phyloP scores from a whole-genome alignment of 2,113 vertebrate species.

The Megaleporinus macrocephalus region DNA sequence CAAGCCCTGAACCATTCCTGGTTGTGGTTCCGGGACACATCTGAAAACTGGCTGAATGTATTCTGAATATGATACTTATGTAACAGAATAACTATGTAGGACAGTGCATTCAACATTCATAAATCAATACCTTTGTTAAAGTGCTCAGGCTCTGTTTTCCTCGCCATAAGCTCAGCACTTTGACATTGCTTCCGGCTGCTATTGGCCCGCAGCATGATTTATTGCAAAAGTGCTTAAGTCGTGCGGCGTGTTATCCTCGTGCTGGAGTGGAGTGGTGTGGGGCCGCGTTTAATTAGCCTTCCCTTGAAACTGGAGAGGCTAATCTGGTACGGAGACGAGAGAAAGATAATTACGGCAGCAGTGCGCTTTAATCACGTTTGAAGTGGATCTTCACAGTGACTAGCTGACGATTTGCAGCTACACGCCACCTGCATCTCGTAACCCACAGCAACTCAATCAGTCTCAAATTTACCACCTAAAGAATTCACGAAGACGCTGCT shows the following conservation, averaged over 20 bases:
- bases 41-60: too few species aligned
- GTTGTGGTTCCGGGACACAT: too few species aligned
- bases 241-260: constrained; percentile 25
- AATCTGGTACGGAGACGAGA: constrained; percentile 43
- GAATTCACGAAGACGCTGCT: too few species aligned
- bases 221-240: constrained; percentile 38
- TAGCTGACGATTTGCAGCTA: not conserved
- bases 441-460: not conserved
- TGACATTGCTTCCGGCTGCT: constrained; percentile 7
- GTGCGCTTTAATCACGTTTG: constrained; percentile 43
- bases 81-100: too few species aligned
- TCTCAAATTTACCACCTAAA: not conserved
- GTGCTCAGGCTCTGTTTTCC: not conserved
- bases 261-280: constrained; percentile 27
- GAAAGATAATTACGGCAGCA: constrained; percentile 37
- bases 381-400: constrained; percentile 13
- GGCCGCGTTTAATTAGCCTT: constrained; percentile 48
- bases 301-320: constrained; percentile 44
- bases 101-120: too few species aligned
- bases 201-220: constrained; percentile 33
- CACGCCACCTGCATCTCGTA: not conserved
- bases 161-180: not conserved
- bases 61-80: too few species aligned
- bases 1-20: too few species aligned
- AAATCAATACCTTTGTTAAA: too few species aligned